These are phyloP conservation scores for Parazoanthus darwini DNA, from an alignment of 92 coral and sea anemone species.

Conservation along the genomic window DNA sequence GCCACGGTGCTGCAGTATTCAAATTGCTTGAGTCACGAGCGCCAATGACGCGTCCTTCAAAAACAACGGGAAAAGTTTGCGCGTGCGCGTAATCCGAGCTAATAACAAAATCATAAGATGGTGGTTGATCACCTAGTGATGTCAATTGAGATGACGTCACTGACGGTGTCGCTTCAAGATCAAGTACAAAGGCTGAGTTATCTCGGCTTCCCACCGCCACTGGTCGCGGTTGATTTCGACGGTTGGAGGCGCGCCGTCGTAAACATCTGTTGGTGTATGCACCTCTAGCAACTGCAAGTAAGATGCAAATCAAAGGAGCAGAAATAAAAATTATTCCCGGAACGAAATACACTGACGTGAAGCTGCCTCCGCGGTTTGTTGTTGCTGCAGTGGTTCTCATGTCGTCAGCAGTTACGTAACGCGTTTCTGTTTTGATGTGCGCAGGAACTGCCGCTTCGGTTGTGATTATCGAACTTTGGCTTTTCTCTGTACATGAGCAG, in stretches of 20 bases:
- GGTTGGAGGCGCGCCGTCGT: not conserved
- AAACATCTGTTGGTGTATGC: not conserved
- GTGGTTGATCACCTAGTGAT: not conserved
- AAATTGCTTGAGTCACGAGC: not conserved
- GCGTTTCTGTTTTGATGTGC: not conserved
- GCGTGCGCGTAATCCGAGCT: too few relatives aligned
- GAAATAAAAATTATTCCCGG: not conserved
- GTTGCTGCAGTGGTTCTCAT: not conserved
- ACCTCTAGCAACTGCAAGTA: not conserved
- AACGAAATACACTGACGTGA: not conserved
- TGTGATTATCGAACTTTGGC: not conserved
- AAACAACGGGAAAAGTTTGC: not conserved
- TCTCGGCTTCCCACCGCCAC: not conserved
- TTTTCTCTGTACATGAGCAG: not conserved
- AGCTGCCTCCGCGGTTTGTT: not conserved
- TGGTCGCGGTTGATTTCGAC: not conserved
- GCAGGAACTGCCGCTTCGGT: not conserved
- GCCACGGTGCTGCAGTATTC: not conserved
- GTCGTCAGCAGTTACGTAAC: not conserved
- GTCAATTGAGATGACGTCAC: not conserved
- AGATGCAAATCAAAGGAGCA: not conserved
- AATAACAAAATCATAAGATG: constrained; percentile 20
- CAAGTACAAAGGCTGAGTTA: not conserved
- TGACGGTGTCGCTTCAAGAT: not conserved
- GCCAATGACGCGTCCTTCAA: not conserved